Evolutionary conservation across 2,888 invertebrate genomes (phyloP), one percentile per base, ranked within the genome.

Genomic region (Coelinius sp.): DNA sequence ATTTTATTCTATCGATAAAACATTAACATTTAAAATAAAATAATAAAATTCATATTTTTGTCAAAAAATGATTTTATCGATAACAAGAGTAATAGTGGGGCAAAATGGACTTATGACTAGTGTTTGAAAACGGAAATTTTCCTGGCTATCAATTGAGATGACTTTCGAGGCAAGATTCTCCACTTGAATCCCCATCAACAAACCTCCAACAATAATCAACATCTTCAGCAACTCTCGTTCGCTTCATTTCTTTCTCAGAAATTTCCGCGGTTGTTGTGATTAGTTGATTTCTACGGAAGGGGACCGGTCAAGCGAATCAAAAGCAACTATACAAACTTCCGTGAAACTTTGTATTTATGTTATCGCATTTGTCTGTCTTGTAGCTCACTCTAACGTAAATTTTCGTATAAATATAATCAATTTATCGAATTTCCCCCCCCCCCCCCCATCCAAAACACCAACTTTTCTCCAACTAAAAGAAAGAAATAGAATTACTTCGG

Each of bases 181-280:
- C n/a, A 14, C 27, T 12, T 49, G 46, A 20, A 20, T 49, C 17
- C 20, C 20, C 44, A n/a, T 41, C 20, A 49, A 49, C 46, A 49
- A 49, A 49, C 46, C 20, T 8, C 7, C 5, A 49, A 49, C 46
- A 49, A 49, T 49, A 49, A 49, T 49, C 46, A 49, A 49, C 46
- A 17, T 49, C 46, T 49, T 17, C 4, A n/a, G 41, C 46, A 49
- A 49, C 20, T 49, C 27, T 49, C 27, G 56, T 56, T 31, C 27
- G 59, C 12, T 31, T 59, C 14, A 59, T 59, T 59, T 59, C 59
- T 35, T 59, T 59, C 31, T 14, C 20, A 17, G 35, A 59, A 20
- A 59, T 59, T 59, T 59, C 1, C n/a, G 59, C 59, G 59, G 59
- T 59, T 59, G 59, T 59, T 59, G 59, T 59, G 59, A 59, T 59